Evolutionary conservation across 2,113 vertebrate genomes (phyloP).

Genomic region (Psephotus haematonotus): DNA sequence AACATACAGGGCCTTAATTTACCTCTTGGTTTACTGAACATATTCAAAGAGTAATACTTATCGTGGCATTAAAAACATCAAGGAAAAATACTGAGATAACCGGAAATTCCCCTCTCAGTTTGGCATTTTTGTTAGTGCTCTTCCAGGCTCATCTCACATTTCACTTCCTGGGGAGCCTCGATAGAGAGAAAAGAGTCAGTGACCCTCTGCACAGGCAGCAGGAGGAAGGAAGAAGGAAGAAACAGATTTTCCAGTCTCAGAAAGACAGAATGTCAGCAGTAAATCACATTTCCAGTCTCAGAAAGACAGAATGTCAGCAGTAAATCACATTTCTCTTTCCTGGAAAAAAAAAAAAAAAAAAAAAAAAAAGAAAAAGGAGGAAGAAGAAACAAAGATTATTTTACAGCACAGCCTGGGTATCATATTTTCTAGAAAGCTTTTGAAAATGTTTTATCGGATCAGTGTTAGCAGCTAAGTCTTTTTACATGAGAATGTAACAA

Average conservation of each 20-base stretch:
- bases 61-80: fast-evolving
- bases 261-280: not conserved
- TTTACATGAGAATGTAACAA: conserved; percentile 30
- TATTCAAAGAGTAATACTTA: not conserved
- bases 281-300: not conserved
- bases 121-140: not conserved
- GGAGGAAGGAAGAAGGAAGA: not conserved
- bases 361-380: too few species aligned
- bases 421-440: conserved; percentile 15
- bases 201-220: not conserved
- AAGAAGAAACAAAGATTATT: not conserved
- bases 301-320: not conserved
- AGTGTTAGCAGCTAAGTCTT: conserved; percentile 39
- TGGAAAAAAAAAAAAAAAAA: too few species aligned
- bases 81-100: not conserved
- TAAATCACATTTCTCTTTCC: not conserved
- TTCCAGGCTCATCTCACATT: fast-evolving
- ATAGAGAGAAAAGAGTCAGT: not conserved
- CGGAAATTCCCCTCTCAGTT: not conserved
- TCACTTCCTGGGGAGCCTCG: not conserved
- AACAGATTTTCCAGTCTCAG: not conserved
- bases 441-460: conserved; percentile 38
- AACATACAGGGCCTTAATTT: not conserved
- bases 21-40: not conserved
- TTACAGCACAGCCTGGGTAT: not conserved